phyloP scores from a whole-genome alignment of 2,113 vertebrate species.

The Beaufortia kweichowensis region DNA sequence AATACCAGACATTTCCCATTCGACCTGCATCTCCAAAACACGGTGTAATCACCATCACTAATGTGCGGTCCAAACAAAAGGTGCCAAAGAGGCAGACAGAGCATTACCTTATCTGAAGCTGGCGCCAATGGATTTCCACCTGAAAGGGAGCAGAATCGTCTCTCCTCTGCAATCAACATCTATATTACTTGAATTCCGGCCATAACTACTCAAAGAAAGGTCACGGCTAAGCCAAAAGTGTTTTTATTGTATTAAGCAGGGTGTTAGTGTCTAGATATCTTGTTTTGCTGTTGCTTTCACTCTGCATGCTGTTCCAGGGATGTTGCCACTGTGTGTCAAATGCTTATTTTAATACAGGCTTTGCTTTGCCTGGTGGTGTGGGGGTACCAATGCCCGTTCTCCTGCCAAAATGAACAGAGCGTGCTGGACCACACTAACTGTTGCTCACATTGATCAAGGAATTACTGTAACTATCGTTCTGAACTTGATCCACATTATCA shows the following conservation, averaged over 20 bases:
- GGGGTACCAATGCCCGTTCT: slow-evolving; percentile 33
- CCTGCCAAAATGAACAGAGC: slow-evolving; percentile 52
- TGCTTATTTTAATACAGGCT: slow-evolving; percentile 58
- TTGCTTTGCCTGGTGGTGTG: slow-evolving; percentile 47
- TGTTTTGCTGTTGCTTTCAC: slow-evolving; percentile 20
- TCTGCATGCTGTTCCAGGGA: slow-evolving; percentile 36
- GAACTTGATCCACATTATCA: slow-evolving; percentile 44
- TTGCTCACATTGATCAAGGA: slow-evolving; percentile 59
- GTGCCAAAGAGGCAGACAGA: slow-evolving; percentile 1
- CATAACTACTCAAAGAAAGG: background rate
- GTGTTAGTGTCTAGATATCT: background rate
- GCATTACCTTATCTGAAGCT: slow-evolving; percentile 29
- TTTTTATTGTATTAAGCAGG: background rate
- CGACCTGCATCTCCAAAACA: slow-evolving; percentile 12
- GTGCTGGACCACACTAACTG: slow-evolving; percentile 55
- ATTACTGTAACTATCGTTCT: slow-evolving; percentile 64
- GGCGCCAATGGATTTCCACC: slow-evolving; percentile 24
- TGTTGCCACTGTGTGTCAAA: slow-evolving; percentile 49
- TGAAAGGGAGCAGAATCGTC: slow-evolving; percentile 2
- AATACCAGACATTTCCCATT: background rate
- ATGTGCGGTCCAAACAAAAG: slow-evolving; percentile 26
- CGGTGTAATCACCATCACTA: slow-evolving; percentile 27
- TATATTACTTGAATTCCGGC: slow-evolving; percentile 30
- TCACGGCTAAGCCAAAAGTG: background rate
- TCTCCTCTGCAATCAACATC: background rate